phyloP scores from a whole-genome alignment of 1,140 invertebrate genomes.

The Aporrectodea caliginosa region DNA sequence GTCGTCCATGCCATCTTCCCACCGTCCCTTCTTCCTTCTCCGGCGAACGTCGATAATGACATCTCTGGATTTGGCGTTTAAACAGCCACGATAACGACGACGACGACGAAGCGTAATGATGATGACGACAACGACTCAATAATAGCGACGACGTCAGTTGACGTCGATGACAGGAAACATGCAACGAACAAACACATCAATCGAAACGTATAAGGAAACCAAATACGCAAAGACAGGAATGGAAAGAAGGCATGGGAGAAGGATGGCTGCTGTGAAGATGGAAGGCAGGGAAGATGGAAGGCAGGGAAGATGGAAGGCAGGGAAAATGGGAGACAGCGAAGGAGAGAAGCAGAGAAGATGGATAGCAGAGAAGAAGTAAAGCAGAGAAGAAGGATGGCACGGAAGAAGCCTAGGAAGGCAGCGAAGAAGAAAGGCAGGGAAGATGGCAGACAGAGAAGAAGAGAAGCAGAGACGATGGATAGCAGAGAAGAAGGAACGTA shows the following conservation, averaged over 20 bases:
- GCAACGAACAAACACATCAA: not conserved
- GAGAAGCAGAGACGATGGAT: no score
- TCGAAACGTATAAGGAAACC: not conserved
- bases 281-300: not conserved
- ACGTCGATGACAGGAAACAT: not conserved
- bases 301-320: not conserved
- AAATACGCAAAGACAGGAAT: not conserved
- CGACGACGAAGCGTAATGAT: not conserved
- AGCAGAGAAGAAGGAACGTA: no score
- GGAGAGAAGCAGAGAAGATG: no score
- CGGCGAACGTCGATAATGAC: not conserved
- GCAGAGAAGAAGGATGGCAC: no score
- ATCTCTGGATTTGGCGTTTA: not conserved
- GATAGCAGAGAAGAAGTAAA: no score
- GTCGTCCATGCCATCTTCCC: not conserved
- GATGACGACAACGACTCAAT: not conserved
- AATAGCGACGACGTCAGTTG: not conserved
- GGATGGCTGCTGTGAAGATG: not conserved
- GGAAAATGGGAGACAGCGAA: no score
- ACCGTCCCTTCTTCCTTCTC: not conserved
- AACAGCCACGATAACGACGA: not conserved
- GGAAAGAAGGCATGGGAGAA: not conserved
- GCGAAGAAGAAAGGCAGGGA: no score
- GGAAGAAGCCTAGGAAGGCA: no score
- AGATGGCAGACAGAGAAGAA: no score